Evolutionary conservation across 2,888 invertebrate species (phyloP), one percentile per base, ranked within the genome.

Genomic region (Autographa gamma): DNA sequence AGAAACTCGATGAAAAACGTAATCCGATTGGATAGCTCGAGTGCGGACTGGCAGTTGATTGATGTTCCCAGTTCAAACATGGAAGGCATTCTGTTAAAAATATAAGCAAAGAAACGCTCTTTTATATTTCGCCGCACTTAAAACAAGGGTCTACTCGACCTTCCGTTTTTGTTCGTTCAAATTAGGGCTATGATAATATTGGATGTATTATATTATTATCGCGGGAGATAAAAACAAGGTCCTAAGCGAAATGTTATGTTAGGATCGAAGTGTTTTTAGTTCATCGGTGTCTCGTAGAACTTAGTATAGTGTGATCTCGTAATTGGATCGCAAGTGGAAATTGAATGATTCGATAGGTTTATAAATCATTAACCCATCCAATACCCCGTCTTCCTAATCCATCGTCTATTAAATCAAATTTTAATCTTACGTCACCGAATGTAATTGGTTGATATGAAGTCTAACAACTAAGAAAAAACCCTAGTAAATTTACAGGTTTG

Each of bases 21-120:
- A 76, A 84, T 83, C 73, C 72, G 71, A 66, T 74, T 71, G 69
- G 72, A 81, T 73, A 69, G 73, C 80, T 78, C 82, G 82, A 80
- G 80, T 82, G 67, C 63, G 66, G 63, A 63, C 18, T 76, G 74
- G 74, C 74, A 56, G 73, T 38, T 68, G 78, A 74, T n/a, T 60
- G 32, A 71, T 80, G 69, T 71, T 83, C 71, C 64, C 74, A 74
- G 14, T 6, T n/a, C 14, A 32, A 31, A 14, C 59, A 56, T 13
- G 9, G 14, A 7, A 32, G 43, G n/a, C 38, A 13, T 52, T 67
- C 58, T 60, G 61, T 60, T 64, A 43, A 25, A 70, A 60, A 25
- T 66, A 60, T 69, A 34, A 56, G 25, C 48, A 54, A 19, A 19
- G 25, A 56, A 56, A 56, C 19, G 54, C 25, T 19, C 25, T 56